Base-by-base conservation (phyloP, 2,888 invertebrate genomes). In the Exocentrus adspersus region DNA sequence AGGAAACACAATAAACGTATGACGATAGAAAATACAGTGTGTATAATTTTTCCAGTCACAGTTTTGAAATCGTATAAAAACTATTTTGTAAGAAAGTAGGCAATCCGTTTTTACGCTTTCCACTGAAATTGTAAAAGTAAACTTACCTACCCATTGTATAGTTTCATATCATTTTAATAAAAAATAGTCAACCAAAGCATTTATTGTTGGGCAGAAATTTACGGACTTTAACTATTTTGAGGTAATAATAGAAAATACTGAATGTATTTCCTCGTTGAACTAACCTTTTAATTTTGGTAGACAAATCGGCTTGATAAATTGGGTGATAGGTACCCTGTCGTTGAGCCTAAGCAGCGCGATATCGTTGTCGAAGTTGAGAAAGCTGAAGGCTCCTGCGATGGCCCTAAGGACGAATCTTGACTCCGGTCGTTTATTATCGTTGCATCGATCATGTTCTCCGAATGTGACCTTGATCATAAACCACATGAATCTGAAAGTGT, bases 391-490 rank as follows among this genome's bases (percentile, higher is more conserved):
- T 70, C 93, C 92, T 6, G 90, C 87, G 58, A 91, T 87, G 48
- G 92, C 91, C 53, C 93, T 85, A 21, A 93, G 81, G 43, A 93
- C 93, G 79, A 92, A 93, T 71, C 93, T 87, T 0, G 92, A 90
- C 81, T 94, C 93, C 0, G 92, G 91, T 50, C 89, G 86, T 46
- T 82, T 83, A 42, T 89, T 89, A 54, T 90, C 88, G 74, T 89
- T 88, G 82, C 94, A 94, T 46, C 93, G 88, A 82, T 95, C 91
- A 80, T 94, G 93, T 80, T 94, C 94, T 0, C 94, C 94, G 74
- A 94, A 92, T 10, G 93, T 92, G 68, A 93, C 92, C 82, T 92
- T 93, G 80, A 94, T 92, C 92, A 94, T 92, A 83, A 94, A 94
- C 94, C 94, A 94, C 92, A 94, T 92, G 81, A 94, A 94, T 70